Conservation (phyloP, 2,888 invertebrate species). For the Cenopis cana region DNA sequence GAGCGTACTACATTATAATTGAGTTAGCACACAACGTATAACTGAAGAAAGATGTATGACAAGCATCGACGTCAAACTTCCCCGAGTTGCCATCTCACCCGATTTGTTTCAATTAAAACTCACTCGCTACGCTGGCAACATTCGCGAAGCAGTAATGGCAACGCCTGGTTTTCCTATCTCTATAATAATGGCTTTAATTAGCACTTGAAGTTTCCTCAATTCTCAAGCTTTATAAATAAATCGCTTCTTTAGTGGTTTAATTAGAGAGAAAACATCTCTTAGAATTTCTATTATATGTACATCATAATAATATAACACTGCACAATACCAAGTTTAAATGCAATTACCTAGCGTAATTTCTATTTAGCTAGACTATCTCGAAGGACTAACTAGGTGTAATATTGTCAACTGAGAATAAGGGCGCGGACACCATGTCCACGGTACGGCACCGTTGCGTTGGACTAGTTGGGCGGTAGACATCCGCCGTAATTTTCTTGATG, state of each 20-base stretch:
- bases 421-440: too few species aligned
- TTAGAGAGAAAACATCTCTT: constrained; percentile 22
- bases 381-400: constrained; percentile 44
- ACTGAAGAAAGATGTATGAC: constrained; percentile 42
- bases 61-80: constrained; percentile 37
- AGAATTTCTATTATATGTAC: not conserved
- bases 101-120: constrained; percentile 70
- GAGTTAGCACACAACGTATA: constrained; percentile 47
- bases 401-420: constrained; percentile 43
- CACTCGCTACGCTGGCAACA: constrained; percentile 51
- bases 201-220: constrained; percentile 50
- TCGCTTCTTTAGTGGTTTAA: constrained; percentile 19
- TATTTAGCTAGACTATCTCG: constrained; percentile 10
- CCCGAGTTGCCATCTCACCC: constrained; percentile 46
- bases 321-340: constrained; percentile 4
- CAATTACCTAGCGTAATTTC: constrained; percentile 10
- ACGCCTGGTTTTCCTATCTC: constrained; percentile 53
- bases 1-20: constrained; percentile 45
- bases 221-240: constrained; percentile 28
- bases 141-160: constrained; percentile 45
- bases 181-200: constrained; percentile 55
- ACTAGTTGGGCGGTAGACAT: too few species aligned
- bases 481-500: too few species aligned
- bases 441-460: too few species aligned
- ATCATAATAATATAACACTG: not conserved